Base-by-base conservation (phyloP, 2,113 vertebrate species). In the Nestor notabilis region DNA sequence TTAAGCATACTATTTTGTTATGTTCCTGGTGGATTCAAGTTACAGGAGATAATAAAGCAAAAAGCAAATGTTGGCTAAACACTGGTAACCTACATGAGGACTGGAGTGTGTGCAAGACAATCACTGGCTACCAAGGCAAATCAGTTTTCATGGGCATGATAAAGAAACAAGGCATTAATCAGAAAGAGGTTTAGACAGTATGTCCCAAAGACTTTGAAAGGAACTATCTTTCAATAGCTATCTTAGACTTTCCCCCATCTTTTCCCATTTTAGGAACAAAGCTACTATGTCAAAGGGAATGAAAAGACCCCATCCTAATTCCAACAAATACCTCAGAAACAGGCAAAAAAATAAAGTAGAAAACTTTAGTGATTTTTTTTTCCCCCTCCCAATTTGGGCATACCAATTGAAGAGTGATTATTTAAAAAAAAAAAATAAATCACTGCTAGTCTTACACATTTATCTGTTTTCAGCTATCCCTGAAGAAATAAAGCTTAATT, bases 231-330 rank as follows among this genome's bases (percentile, higher is more conserved):
- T 76, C 60, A 78, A 35, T 17, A 64, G 29, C 37, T 84, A 60
- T 80, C 85, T 94, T 10, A 87, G 56, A 69, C 46, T 56, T 95
- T 49, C 44, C 27, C 17, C 87, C 15, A 50, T 41, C 31, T 88
- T 79, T 90, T 92, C 75, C 89, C 74, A 49, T 53, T 93, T 92
- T 39, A 77, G 27, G 53, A 69, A 65, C 63, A 83, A 83, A 95
- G 8, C 31, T 70, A 31, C 21, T 23, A 79, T 1, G 1, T 78
- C 68, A 89, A 74, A 80, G 24, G 24, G 63, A 86, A 90, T 33
- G 3, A 72, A 91, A 56, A 75, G 35, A 79, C 24, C 29, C 43
- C 60, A 21, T 27, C 20, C 35, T 3, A 1, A 66, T 87, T 88
- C 47, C 24, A 76, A 20, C 27, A 90, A n/a, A 71, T 55, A 60